Conservation (phyloP, 2,888 invertebrate species). For the Ectemnius cavifrons region DNA sequence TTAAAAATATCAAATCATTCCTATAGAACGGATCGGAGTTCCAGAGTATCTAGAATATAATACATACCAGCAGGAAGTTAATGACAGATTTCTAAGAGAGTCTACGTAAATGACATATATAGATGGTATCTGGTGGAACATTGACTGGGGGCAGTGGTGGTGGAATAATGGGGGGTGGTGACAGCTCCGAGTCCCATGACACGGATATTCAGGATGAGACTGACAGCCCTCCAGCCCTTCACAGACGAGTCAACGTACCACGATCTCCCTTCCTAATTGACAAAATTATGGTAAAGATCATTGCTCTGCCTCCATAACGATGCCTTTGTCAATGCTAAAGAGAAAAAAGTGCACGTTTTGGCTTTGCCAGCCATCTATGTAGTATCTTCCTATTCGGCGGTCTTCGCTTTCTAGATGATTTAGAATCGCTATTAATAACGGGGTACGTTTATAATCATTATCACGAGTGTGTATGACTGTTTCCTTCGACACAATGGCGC, state of each 20-base stretch:
- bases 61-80: no score
- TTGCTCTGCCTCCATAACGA: slow-evolving; percentile 19
- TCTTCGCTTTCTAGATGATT: slow-evolving; percentile 16
- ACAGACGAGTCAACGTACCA: slow-evolving; percentile 77
- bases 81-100: no score
- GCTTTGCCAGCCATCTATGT: neutral
- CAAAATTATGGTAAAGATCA: slow-evolving; percentile 78
- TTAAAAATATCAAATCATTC: no score
- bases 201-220: slow-evolving; percentile 80
- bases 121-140: slow-evolving; percentile 79
- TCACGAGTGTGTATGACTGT: slow-evolving; percentile 43
- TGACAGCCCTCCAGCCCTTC: slow-evolving; percentile 80
- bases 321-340: neutral
- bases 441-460: slow-evolving; percentile 46
- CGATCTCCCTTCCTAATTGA: slow-evolving; percentile 81
- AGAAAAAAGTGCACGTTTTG: neutral
- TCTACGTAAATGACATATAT: slow-evolving; percentile 66
- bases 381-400: neutral
- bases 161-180: slow-evolving; percentile 77
- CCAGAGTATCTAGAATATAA: no score
- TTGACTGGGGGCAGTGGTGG: slow-evolving; percentile 76
- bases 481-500: slow-evolving; percentile 49
- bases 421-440: slow-evolving; percentile 40
- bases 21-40: no score
- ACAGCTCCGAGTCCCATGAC: slow-evolving; percentile 82